Conservation (phyloP, 2,888 invertebrate species). For the Polydesmus complanatus region DNA sequence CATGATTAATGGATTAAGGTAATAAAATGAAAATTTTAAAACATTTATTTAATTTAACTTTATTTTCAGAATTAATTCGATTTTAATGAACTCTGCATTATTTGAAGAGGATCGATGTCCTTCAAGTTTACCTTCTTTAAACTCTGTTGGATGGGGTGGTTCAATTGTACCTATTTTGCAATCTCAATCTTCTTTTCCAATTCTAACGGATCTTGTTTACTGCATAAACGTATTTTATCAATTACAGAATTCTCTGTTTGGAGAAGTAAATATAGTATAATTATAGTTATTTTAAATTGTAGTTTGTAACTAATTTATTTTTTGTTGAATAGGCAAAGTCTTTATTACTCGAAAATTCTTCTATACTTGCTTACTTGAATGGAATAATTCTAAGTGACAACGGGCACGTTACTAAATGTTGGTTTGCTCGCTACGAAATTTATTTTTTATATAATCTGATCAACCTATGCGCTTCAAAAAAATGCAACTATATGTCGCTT, state of each 20-base stretch:
- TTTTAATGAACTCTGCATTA: too few species aligned
- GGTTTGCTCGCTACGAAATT: conserved; percentile 30
- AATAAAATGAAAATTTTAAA: too few species aligned
- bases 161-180: conserved; percentile 21
- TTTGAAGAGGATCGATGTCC: conserved; percentile 24
- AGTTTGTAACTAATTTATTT: not conserved
- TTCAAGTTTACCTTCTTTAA: conserved; percentile 23
- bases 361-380: conserved; percentile 24
- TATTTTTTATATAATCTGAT: conserved; percentile 26
- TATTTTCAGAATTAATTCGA: too few species aligned
- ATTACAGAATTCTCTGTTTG: not conserved
- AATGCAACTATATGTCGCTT: conserved; percentile 4
- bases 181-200: conserved; percentile 21
- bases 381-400: conserved; percentile 22
- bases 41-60: too few species aligned
- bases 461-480: conserved; percentile 22
- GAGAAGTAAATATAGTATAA: not conserved
- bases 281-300: too few species aligned
- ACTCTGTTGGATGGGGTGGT: conserved; percentile 22
- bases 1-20: not conserved
- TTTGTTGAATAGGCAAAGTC: not conserved
- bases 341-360: conserved; percentile 1
- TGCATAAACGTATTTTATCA: not conserved
- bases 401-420: conserved; percentile 21
- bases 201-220: conserved; percentile 21